Evolutionary conservation across 2,797 vertebrate species (phyloP).

Genomic region (Gymnopithys bicolor): DNA sequence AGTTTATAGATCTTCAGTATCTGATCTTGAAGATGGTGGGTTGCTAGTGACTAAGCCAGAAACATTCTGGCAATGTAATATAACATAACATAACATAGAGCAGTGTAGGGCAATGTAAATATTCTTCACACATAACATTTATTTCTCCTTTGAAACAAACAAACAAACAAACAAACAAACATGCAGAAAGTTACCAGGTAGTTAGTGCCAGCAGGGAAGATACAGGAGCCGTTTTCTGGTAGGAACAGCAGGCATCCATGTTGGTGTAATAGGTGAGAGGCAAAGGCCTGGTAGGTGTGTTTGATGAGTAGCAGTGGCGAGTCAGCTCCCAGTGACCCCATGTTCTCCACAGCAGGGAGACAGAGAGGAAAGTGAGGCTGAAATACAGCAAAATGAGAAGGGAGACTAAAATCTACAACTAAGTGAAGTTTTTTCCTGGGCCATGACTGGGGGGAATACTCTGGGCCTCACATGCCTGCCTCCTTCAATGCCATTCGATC

Average conservation of each 20-base stretch:
- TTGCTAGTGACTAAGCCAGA: background rate
- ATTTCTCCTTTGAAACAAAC: background rate
- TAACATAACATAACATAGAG: background rate
- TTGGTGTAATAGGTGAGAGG: rapidly evolving
- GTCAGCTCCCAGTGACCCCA: background rate
- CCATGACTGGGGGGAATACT: background rate
- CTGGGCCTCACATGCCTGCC: background rate
- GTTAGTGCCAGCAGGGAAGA: background rate
- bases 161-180: background rate
- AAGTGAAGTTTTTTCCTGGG: background rate
- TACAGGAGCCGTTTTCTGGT: background rate
- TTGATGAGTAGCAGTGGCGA: background rate
- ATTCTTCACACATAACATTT: background rate
- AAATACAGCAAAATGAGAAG: background rate
- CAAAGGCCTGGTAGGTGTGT: background rate
- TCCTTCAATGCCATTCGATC: background rate
- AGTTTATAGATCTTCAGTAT: background rate
- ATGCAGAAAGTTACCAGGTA: background rate
- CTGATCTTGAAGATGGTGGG: background rate
- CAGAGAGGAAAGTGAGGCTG: background rate
- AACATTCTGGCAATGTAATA: background rate
- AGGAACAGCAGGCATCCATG: background rate
- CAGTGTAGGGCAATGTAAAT: rapidly evolving
- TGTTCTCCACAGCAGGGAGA: rapidly evolving
- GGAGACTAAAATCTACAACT: background rate